A percentile compares a stretch with the other conserved stretches of the same genome.
Conservation (phyloP, 2,113 vertebrate species). For the Xiphorhynchus elegans region DNA sequence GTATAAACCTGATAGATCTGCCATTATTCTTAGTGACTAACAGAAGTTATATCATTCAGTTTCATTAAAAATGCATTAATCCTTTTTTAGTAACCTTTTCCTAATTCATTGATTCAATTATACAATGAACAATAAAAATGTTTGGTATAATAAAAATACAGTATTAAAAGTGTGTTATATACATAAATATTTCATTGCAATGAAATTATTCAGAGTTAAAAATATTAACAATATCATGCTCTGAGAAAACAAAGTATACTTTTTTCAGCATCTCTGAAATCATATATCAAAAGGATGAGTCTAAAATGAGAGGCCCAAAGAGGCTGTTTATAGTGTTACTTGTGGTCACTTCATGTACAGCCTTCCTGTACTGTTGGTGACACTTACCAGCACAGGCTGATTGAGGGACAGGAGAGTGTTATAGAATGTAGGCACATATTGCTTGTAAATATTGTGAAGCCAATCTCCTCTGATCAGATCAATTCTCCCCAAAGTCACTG, state of each 20-base stretch:
- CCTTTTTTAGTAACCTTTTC: constrained; percentile 60
- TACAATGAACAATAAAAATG: constrained; percentile 53
- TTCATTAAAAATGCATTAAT: constrained; percentile 72
- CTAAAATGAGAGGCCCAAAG: not conserved
- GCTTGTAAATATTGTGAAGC: not conserved
- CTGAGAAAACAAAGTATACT: not conserved
- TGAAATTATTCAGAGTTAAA: constrained; percentile 3
- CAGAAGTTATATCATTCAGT: constrained; percentile 57
- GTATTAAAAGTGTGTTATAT: constrained; percentile 36
- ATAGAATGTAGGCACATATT: not conserved
- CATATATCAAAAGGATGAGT: not conserved
- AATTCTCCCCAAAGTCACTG: not conserved
- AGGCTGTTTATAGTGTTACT: not conserved
- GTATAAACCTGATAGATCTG: constrained; percentile 55
- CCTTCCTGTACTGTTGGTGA: not conserved
- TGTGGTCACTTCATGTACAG: not conserved
- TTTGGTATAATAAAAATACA: constrained; percentile 48
- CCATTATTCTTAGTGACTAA: constrained; percentile 61
- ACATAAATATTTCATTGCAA: constrained; percentile 54
- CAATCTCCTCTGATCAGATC: not conserved
- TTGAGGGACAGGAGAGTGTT: not conserved
- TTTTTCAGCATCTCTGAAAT: not conserved
- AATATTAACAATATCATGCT: constrained; percentile 5
- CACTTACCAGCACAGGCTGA: not conserved
- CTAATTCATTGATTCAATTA: constrained; percentile 71